A percentile compares a stretch with the other conserved stretches of the same genome.
phyloP scores from a whole-genome alignment of 2,888 invertebrate species.

The Antheraea assamensis region DNA sequence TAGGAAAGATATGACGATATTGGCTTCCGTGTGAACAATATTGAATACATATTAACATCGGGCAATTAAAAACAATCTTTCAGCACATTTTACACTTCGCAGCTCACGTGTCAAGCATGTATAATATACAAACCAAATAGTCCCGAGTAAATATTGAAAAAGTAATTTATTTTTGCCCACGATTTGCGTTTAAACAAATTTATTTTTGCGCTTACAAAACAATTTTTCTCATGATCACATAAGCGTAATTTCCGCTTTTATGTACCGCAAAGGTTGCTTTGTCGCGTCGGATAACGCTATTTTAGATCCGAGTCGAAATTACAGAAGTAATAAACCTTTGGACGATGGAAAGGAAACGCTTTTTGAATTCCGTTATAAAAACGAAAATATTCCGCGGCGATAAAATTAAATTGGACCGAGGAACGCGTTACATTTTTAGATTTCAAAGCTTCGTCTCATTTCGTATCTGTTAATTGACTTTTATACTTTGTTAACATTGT shows the following conservation, averaged over 20 bases:
- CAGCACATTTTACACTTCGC: constrained; percentile 9
- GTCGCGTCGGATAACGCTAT: neutral
- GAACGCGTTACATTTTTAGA: neutral
- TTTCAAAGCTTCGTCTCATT: neutral
- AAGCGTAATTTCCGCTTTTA: neutral
- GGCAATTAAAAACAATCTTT: constrained; percentile 1
- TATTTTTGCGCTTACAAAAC: neutral
- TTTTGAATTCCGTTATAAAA: constrained; percentile 9
- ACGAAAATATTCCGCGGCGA: constrained; percentile 7
- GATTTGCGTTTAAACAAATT: neutral
- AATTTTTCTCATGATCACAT: neutral
- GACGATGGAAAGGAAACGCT: constrained; percentile 3
- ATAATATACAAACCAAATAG: neutral
- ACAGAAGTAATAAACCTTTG: constrained; percentile 10
- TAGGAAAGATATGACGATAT: neutral
- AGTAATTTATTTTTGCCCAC: neutral
- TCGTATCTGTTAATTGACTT: neutral
- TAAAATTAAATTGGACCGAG: constrained; percentile 5
- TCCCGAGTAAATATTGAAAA: neutral
- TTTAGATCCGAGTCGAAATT: constrained; percentile 6
- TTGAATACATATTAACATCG: neutral
- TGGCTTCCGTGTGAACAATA: constrained; percentile 4
- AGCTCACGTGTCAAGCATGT: constrained; percentile 1
- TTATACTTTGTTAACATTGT: neutral
- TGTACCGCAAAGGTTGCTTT: neutral